These are phyloP conservation scores for Oryzias dopingdopingensis DNA, from an alignment of 2,797 vertebrate species.

Conservation along the genomic window DNA sequence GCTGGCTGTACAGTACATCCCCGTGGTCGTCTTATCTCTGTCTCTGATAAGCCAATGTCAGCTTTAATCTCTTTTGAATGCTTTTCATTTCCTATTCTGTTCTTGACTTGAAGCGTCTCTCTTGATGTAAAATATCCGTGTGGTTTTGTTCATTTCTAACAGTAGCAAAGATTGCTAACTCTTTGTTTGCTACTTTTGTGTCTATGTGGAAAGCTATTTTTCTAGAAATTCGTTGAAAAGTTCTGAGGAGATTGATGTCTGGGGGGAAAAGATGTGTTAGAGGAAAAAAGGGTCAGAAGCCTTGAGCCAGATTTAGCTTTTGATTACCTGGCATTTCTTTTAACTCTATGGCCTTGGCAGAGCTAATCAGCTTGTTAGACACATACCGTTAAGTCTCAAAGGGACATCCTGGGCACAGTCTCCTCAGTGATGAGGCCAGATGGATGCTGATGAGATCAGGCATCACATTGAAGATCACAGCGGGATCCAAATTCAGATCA, in stretches of 20 bases:
- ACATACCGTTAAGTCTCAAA: slow-evolving; percentile 47
- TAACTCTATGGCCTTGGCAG: slow-evolving; percentile 32
- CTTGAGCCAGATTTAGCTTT: slow-evolving; percentile 48
- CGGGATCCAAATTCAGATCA: slow-evolving; percentile 21
- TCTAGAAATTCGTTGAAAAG: slow-evolving; percentile 9
- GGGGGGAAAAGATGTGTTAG: slow-evolving; percentile 16
- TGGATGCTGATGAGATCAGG: slow-evolving; percentile 46
- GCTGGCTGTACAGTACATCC: slow-evolving; percentile 2
- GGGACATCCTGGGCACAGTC: slow-evolving; percentile 16
- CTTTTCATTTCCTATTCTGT: background rate
- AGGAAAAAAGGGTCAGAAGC: slow-evolving; percentile 18
- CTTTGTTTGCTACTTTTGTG: too few relatives aligned
- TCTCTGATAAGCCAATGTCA: slow-evolving; percentile 45
- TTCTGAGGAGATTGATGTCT: slow-evolving; percentile 25
- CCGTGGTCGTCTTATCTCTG: slow-evolving; percentile 40
- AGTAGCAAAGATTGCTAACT: too few relatives aligned
- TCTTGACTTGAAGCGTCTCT: too few relatives aligned
- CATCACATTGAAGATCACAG: slow-evolving; percentile 23
- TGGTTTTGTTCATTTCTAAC: too few relatives aligned
- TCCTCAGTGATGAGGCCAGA: slow-evolving; percentile 28
- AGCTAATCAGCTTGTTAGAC: slow-evolving; percentile 70
- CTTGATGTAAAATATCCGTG: too few relatives aligned
- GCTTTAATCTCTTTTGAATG: slow-evolving; percentile 29
- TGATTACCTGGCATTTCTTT: slow-evolving; percentile 51
- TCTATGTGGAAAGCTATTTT: too few relatives aligned